phyloP scores from a whole-genome alignment of 2,888 invertebrate species.

The Argyra leucocephala region DNA sequence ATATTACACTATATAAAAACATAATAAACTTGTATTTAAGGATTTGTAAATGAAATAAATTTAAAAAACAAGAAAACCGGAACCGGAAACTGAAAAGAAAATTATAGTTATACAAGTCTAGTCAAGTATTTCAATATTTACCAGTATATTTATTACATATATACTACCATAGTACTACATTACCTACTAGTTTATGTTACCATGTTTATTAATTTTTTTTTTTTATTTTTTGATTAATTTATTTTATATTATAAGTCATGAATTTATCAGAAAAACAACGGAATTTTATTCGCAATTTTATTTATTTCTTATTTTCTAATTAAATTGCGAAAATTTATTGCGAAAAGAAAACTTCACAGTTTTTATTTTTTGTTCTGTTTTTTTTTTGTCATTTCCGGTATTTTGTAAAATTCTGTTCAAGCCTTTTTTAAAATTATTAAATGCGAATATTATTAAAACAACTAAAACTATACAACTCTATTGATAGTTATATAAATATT shows the following conservation, averaged over 20 bases:
- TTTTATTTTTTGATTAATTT: too few relatives aligned
- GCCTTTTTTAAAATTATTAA: too few relatives aligned
- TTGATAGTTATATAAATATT: too few relatives aligned
- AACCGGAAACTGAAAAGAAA: slow-evolving; percentile 6
- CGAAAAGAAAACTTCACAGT: neutral
- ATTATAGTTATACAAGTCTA: neutral
- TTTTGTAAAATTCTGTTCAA: neutral
- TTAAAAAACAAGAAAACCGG: neutral
- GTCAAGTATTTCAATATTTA: too few relatives aligned
- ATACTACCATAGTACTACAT: too few relatives aligned
- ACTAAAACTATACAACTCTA: too few relatives aligned
- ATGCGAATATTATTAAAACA: too few relatives aligned
- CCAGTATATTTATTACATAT: neutral
- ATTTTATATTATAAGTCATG: neutral
- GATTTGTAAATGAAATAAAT: neutral
- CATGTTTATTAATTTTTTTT: neutral
- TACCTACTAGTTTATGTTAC: neutral
- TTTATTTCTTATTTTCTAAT: neutral
- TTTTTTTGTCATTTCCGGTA: slow-evolving; percentile 2
- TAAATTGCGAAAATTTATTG: slow-evolving; percentile 5
- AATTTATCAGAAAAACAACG: neutral
- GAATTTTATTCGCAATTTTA: neutral
- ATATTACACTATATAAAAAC: too few relatives aligned
- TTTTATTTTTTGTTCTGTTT: neutral
- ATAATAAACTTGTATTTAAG: neutral